Evolutionary conservation across 1,140 invertebrate species (phyloP).

Genomic region (Pogonomyrmex californicus): DNA sequence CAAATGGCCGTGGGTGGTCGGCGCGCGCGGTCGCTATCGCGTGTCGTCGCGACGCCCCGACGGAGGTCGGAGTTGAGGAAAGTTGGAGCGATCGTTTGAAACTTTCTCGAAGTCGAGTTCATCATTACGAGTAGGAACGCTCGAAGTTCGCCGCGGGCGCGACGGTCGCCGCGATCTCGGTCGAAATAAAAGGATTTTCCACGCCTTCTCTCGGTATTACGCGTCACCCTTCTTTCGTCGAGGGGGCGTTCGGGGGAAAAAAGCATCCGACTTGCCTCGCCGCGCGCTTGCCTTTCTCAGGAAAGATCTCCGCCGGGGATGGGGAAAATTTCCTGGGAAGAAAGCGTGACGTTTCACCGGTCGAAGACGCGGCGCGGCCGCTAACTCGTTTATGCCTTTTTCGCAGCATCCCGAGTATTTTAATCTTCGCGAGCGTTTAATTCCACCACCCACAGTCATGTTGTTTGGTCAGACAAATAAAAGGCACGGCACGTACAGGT

Average conservation of each 20-base stretch:
- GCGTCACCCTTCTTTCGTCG: constrained; percentile 11
- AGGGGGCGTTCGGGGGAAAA: background rate
- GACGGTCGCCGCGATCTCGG: constrained; percentile 11
- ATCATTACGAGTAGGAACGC: constrained; percentile 73
- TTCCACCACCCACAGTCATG: background rate
- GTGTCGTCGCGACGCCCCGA: constrained; percentile 49
- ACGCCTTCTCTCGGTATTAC: constrained; percentile 11
- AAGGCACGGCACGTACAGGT: background rate
- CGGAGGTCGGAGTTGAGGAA: constrained; percentile 42
- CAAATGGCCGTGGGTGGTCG: constrained; percentile 34
- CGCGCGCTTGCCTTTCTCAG: background rate
- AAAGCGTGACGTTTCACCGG: constrained; percentile 22
- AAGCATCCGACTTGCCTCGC: background rate
- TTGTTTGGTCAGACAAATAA: constrained; percentile 3
- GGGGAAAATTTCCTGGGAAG: constrained; percentile 21
- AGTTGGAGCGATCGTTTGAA: constrained; percentile 71
- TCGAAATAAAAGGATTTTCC: constrained; percentile 59
- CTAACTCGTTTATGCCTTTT: constrained; percentile 64
- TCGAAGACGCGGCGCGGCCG: constrained; percentile 23
- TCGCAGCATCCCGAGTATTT: constrained; percentile 49
- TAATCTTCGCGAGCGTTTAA: constrained; percentile 27
- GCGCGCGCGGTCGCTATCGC: constrained; percentile 34
- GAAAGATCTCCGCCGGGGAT: constrained; percentile 30
- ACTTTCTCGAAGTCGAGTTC: constrained; percentile 72
- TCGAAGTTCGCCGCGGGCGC: constrained; percentile 61